Conservation (phyloP, 2,888 invertebrate genomes). For the Drosophila bunnanda region DNA sequence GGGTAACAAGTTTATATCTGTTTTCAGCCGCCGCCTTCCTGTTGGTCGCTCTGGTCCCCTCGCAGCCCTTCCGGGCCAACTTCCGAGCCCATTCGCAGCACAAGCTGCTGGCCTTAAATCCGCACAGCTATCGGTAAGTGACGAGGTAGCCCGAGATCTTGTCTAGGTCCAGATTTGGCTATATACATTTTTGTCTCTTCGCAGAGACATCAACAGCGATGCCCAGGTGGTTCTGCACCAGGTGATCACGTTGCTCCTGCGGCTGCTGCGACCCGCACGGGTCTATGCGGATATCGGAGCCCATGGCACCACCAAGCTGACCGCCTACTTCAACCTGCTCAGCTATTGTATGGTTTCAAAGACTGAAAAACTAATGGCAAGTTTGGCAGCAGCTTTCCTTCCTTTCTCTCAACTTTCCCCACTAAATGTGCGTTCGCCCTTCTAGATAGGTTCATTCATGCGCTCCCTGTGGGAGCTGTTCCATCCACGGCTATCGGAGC, state of each 20-base stretch:
- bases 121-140: slow-evolving; percentile 79
- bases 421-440: slow-evolving; percentile 3
- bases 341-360: slow-evolving; percentile 96
- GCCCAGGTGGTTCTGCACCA: slow-evolving; percentile 87
- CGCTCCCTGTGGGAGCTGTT: slow-evolving; percentile 96
- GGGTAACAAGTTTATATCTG: neutral
- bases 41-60: slow-evolving; percentile 95
- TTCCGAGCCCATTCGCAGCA: slow-evolving; percentile 88
- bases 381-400: slow-evolving; percentile 36
- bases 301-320: slow-evolving; percentile 96
- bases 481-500: slow-evolving; percentile 97
- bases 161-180: neutral
- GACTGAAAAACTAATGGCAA: slow-evolving; percentile 96
- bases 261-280: slow-evolving; percentile 92
- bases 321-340: slow-evolving; percentile 96
- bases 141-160: neutral
- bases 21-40: slow-evolving; percentile 92
- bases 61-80: slow-evolving; percentile 94
- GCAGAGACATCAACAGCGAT: slow-evolving; percentile 86
- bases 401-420: neutral
- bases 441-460: slow-evolving; percentile 96
- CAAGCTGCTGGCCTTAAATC: slow-evolving; percentile 80
- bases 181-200: neutral
- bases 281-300: slow-evolving; percentile 94
- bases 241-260: slow-evolving; percentile 90